These are phyloP conservation scores for Ciconia maguari DNA, from an alignment of 2,113 vertebrate species.

Conservation along the genomic window DNA sequence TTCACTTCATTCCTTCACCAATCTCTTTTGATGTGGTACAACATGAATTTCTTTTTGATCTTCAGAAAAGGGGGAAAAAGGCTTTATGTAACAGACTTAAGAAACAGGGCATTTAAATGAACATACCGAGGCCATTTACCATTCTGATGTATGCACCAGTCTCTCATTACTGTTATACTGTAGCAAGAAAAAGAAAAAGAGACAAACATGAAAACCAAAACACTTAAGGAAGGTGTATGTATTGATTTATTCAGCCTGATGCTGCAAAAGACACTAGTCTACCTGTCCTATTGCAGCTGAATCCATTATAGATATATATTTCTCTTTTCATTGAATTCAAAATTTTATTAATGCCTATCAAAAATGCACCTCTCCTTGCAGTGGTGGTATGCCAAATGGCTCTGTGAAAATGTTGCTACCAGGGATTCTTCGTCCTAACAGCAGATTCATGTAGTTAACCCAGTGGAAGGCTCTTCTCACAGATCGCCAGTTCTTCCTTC, in stretches of 20 bases:
- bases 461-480: neutral
- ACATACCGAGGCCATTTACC: neutral
- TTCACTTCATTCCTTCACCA: neutral
- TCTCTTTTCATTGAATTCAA: neutral
- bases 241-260: neutral
- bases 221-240: neutral
- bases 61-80: neutral
- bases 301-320: neutral
- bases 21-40: neutral
- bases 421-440: neutral
- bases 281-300: neutral
- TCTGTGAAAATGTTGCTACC: neutral
- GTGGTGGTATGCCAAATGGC: neutral
- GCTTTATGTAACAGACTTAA: neutral
- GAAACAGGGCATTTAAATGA: neutral
- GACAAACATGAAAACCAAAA: neutral
- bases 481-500: neutral
- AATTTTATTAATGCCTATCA: neutral
- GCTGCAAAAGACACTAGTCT: neutral
- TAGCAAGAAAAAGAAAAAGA: neutral
- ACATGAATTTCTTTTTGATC: slow-evolving; percentile 4
- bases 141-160: neutral
- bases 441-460: neutral
- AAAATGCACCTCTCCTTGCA: neutral
- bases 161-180: neutral